Evolutionary conservation across 2,113 vertebrate species (phyloP).

Genomic region (Burhinus oedicnemus): DNA sequence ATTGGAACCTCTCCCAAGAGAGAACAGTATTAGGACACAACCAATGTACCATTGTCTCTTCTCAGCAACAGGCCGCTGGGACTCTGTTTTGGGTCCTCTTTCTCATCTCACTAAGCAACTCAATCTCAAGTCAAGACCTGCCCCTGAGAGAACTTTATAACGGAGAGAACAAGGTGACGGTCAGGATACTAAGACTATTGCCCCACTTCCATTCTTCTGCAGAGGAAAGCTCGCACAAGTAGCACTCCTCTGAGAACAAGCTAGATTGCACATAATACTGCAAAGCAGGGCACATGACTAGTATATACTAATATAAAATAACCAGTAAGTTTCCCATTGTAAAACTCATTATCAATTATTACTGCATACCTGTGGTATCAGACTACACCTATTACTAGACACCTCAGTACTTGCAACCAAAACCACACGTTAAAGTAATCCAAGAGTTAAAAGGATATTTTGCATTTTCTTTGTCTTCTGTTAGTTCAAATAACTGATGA

Average conservation of each 20-base stretch:
- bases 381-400: background rate
- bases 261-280: background rate
- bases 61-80: background rate
- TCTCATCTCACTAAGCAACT: background rate
- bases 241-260: background rate
- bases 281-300: background rate
- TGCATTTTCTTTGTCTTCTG: slow-evolving; percentile 82
- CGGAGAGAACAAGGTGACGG: background rate
- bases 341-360: background rate
- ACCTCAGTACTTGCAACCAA: background rate
- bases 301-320: background rate
- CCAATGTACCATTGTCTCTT: background rate
- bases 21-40: background rate
- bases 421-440: background rate
- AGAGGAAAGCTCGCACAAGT: background rate
- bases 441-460: slow-evolving; percentile 87
- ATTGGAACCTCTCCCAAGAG: background rate
- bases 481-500: slow-evolving; percentile 87
- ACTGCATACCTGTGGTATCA: background rate
- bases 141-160: background rate
- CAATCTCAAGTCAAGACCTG: background rate
- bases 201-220: background rate
- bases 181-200: background rate
- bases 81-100: background rate
- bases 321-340: background rate